Evolutionary conservation across 2,113 vertebrate species (phyloP).

Genomic region (Atrichornis clamosus): DNA sequence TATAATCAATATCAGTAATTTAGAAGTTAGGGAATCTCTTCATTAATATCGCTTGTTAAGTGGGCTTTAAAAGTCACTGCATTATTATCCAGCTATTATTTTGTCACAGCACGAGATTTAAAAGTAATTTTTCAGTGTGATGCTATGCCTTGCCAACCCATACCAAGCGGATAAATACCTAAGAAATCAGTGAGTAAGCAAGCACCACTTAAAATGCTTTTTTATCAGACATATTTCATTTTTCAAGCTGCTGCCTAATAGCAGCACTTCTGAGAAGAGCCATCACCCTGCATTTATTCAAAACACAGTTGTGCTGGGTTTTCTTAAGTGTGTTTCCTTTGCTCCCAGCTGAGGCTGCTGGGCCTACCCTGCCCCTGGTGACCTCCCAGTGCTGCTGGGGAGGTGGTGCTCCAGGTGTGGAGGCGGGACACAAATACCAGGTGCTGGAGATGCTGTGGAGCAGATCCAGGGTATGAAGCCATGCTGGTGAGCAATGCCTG

Average conservation of each 20-base stretch:
- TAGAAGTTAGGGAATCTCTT: constrained; percentile 21
- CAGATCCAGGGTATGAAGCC: neutral
- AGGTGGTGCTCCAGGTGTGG: neutral
- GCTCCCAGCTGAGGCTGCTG: neutral
- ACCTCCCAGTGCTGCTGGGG: fast-evolving
- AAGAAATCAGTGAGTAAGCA: constrained; percentile 19
- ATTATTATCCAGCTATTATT: neutral
- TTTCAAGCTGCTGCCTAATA: neutral
- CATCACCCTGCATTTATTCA: neutral
- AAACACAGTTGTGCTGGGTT: neutral
- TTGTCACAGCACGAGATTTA: neutral
- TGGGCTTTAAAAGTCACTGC: neutral
- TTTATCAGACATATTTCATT: neutral
- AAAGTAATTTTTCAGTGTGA: neutral
- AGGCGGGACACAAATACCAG: fast-evolving
- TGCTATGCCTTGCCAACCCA: neutral
- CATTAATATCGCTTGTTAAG: constrained; percentile 33
- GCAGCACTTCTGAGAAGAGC: neutral
- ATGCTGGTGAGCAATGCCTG: fast-evolving
- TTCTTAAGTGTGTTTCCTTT: neutral
- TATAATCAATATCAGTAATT: constrained; percentile 51
- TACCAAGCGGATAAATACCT: neutral
- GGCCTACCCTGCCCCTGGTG: neutral
- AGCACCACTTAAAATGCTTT: neutral
- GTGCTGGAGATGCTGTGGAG: neutral